These are phyloP conservation scores for Phoxinus dragarum DNA, from an alignment of 2,797 vertebrate species.

Conservation along the genomic window DNA sequence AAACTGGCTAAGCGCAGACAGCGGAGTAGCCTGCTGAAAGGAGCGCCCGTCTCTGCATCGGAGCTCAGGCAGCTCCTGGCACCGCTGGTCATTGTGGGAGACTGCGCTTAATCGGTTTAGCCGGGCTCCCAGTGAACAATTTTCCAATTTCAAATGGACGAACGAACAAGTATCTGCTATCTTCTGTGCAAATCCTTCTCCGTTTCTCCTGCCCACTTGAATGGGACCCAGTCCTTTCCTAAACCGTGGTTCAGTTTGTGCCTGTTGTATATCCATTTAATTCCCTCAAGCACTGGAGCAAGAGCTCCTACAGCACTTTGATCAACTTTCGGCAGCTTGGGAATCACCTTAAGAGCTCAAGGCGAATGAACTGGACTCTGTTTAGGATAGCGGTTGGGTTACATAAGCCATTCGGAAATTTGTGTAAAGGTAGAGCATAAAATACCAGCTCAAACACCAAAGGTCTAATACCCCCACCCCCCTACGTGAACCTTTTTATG, in stretches of 20 bases:
- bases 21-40: conserved; percentile 84
- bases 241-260: conserved; percentile 23
- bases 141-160: conserved; percentile 15
- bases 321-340: conserved; percentile 63
- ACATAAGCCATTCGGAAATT: conserved; percentile 13
- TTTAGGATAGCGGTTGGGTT: conserved; percentile 47
- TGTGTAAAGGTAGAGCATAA: conserved; percentile 11
- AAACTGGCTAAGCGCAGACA: conserved; percentile 91
- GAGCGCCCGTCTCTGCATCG: conserved; percentile 79
- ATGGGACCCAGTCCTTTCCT: conserved; percentile 35
- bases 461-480: conserved; percentile 71
- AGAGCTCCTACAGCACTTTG: conserved; percentile 79
- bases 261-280: conserved; percentile 68
- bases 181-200: conserved; percentile 18
- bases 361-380: conserved; percentile 37
- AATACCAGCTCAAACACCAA: conserved; percentile 78
- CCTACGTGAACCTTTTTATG: conserved; percentile 56
- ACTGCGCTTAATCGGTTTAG: conserved; percentile 81
- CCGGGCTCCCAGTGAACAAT: conserved; percentile 9
- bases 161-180: conserved; percentile 25
- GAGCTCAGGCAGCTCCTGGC: conserved; percentile 85
- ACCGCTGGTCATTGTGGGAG: conserved; percentile 90
- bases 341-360: conserved; percentile 52
- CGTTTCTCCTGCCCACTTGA: conserved; percentile 29
- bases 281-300: conserved; percentile 65